Evolutionary conservation across 2,888 invertebrate genomes (phyloP), one percentile per base, ranked within the genome.

Genomic region (Calephelis perditalis): DNA sequence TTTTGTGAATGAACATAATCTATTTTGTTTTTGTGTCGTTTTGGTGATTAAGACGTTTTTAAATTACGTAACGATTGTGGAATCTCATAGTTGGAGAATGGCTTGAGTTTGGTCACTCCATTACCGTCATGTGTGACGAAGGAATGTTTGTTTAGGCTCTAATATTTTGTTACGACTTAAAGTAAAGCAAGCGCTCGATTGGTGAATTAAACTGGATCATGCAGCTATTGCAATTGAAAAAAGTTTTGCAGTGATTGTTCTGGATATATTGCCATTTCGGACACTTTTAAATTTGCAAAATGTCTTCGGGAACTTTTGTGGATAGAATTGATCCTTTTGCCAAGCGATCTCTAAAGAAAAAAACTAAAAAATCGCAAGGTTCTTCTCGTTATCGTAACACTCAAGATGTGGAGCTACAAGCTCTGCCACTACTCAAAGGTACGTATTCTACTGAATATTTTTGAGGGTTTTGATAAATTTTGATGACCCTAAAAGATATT

Each of bases 271-370:
- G 84, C 86, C 88, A 86, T 78, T 86, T 84, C 84, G 88, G 84
- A 86, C 86, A 86, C 81, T 89, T 85, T 83, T 82, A 80, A 81
- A 86, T 79, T 81, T 78, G 77, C 87, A 91, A 91, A 84, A 93
- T 93, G 94, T 91, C 91, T 90, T 94, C 96, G 92, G 95, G 94
- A 92, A 95, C 96, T 88, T 97, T 98, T 93, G 98, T 98, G 92
- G 99, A 99, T 94, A 96, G 98, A 92, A 99, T 99, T 93, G 99
- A 99, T 93, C 99, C 99, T 80, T 99, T 99, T 92, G 97, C 97
- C 77, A 99, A 99, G 93, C 95, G 98, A 87, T 98, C 99, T 79
- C 92, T 98, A 79, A 98, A 98, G 93, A 98, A 99, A 93, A 98
- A 99, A 92, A 97, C 97, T 82, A 98, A 98, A 93, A 97, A 98